Base-by-base conservation (phyloP, 23 tunicate genomes). In the Halocynthia roretzi region DNA sequence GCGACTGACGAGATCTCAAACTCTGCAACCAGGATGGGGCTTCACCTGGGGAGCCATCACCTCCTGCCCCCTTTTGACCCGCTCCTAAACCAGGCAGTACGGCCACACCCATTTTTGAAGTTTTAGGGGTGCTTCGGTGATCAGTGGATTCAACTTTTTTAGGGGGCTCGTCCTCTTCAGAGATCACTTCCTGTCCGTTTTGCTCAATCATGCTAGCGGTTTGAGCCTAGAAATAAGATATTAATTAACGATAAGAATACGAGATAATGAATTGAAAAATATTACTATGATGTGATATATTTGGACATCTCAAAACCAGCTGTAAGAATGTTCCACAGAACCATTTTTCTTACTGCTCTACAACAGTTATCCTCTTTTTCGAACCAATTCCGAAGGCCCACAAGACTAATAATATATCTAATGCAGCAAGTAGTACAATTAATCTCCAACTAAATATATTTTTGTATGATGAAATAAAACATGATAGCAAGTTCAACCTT, bases 11-110 rank as follows among this genome's bases (percentile, higher is more conserved):
- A 50, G 61, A 81, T 53, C 78, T 77, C n/a, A 91, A 61, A 81
- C 85, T 85, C 55, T 91, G 89, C 52, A 91, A 60, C 97, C 97
- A 91, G 50, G 87, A 77, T 5, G 97, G 97, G 67, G 82, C 48
- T 40, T 91, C 91, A 8, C 85, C 83, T 4, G 78, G 14, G 48
- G 72, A 0, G 6, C 57, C 71, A 49, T 64, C 75, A 7, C 77
- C 83, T 6, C 52, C 83, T 8, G 81, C 23, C 7, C 57, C 70
- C 44, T 31, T 31, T 4, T 31, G 44, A 31, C 44, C 44, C 44
- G 44, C 44, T 7, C 68, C 40, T 22, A 71, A 62, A 0, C 52
- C 71, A 18, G 93, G 93, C 81, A 88, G 86, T 14, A 88, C 95
- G 31, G 81, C 88, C 10, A 88, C 86, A 8, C 95, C 95, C 22